Evolutionary conservation across 2,113 vertebrate species (phyloP), one percentile per base, ranked within the genome.

Genomic region (Vulpes vulpes): DNA sequence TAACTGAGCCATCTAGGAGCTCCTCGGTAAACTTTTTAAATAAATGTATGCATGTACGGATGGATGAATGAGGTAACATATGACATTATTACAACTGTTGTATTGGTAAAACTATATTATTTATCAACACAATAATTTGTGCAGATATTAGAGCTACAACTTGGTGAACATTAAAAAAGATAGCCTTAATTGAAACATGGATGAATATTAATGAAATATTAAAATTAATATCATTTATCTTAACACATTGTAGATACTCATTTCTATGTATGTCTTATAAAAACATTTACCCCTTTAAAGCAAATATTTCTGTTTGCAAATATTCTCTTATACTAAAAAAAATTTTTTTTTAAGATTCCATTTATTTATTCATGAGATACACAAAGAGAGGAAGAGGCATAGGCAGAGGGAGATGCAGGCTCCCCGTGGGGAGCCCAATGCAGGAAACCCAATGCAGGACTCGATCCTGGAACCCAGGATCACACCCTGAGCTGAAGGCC

Each of bases 221-320:
- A 86, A 86, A 64, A 95, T 80, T 89, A 15, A 69, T 57, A 32
- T 96, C 87, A 59, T 93, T 89, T 94, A 81, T 90, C 84, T 82
- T 57, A 85, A 80, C 20, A 90, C 32, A 38, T 90, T 59, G 7
- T 76, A 81, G 38, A 62, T 59, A 38, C 5, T 62, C 11, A 81
- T 94, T 81, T 92, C 11, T 84, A 35, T 67, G 3, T 74, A 92
- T 65, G 17, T 94, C 11, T 89, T 64, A 0, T 30, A 81, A 60
- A 94, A 96, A 84, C 5, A 76, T 25, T 89, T 94, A 19, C 20
- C 27, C 22, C 27, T 69, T 88, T 88, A 57, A n/a, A 49, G 79
- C 51, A 93, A 95, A 89, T 80, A 85, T 55, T 91, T 76, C 14
- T 30, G 12, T 91, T 92, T n/a, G 59, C 82, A 93, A 94, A 81